Evolutionary conservation across 1,140 invertebrate species (phyloP).

Genomic region (Bombus pascuorum): DNA sequence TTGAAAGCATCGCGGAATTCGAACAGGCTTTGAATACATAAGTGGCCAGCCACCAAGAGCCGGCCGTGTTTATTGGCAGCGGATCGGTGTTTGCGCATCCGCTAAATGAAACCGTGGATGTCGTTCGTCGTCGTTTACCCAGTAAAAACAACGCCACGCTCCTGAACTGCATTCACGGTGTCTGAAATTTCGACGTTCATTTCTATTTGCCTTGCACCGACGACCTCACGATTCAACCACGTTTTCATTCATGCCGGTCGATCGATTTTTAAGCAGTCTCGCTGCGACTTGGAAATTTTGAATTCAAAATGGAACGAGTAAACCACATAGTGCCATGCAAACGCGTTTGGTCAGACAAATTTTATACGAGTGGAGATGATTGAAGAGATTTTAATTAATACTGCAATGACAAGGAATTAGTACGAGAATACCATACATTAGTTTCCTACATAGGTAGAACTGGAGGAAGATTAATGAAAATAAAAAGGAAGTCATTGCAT

Average conservation of each 20-base stretch:
- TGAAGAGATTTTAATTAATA: background rate
- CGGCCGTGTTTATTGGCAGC: constrained; percentile 64
- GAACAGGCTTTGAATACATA: constrained; percentile 57
- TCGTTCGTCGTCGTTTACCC: constrained; percentile 39
- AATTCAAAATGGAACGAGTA: background rate
- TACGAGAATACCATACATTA: no score
- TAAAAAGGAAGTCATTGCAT: no score
- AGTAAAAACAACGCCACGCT: constrained; percentile 59
- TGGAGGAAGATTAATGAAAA: no score
- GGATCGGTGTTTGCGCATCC: constrained; percentile 63
- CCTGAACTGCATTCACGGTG: constrained; percentile 38
- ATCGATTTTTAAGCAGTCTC: background rate
- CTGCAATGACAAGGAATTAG: no score
- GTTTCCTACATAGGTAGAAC: no score
- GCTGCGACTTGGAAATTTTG: background rate
- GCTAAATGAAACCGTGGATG: constrained; percentile 66
- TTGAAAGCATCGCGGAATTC: constrained; percentile 49
- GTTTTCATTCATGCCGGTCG: background rate
- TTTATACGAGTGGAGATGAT: background rate
- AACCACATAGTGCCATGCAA: background rate
- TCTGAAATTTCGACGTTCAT: constrained; percentile 48
- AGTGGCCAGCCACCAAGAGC: constrained; percentile 34
- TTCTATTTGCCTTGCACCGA: constrained; percentile 1
- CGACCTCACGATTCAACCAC: background rate
- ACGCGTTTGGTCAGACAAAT: no score